phyloP scores from a whole-genome alignment of 2,113 vertebrate genomes.

The Meriones unguiculatus region DNA sequence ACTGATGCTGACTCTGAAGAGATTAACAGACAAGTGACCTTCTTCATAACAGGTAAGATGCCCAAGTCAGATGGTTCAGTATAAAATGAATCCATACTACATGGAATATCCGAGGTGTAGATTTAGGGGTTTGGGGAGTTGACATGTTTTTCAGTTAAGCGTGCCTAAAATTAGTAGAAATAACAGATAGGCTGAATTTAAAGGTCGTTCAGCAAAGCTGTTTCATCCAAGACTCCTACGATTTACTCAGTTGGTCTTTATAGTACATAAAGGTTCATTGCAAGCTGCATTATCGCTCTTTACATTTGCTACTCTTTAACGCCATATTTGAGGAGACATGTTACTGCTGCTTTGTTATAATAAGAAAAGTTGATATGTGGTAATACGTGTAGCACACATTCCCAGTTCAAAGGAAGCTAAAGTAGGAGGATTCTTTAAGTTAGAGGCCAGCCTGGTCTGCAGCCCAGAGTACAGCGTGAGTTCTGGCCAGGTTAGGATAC shows the following conservation, averaged over 20 bases:
- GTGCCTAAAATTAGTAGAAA: neutral
- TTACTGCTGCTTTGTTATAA: constrained; percentile 2
- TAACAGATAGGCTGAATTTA: neutral
- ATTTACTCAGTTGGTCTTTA: neutral
- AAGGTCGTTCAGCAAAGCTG: constrained; percentile 42
- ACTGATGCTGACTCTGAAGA: constrained; percentile 95
- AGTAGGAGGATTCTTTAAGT: neutral
- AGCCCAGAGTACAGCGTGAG: neutral
- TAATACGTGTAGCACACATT: neutral
- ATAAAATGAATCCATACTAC: neutral
- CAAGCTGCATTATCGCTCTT: neutral
- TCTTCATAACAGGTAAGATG: constrained; percentile 96
- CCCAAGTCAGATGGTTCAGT: neutral
- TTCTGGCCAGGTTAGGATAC: neutral
- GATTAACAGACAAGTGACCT: constrained; percentile 94
- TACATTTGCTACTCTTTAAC: constrained; percentile 47
- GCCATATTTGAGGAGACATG: neutral
- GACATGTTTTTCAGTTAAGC: neutral
- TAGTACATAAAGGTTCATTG: neutral
- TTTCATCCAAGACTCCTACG: neutral
- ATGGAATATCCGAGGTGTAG: neutral
- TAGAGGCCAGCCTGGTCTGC: neutral
- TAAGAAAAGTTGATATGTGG: neutral
- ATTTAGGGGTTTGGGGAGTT: neutral
- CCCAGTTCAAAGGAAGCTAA: neutral